phyloP scores from a whole-genome alignment of 2,113 vertebrate genomes.

The Panthera uncia region DNA sequence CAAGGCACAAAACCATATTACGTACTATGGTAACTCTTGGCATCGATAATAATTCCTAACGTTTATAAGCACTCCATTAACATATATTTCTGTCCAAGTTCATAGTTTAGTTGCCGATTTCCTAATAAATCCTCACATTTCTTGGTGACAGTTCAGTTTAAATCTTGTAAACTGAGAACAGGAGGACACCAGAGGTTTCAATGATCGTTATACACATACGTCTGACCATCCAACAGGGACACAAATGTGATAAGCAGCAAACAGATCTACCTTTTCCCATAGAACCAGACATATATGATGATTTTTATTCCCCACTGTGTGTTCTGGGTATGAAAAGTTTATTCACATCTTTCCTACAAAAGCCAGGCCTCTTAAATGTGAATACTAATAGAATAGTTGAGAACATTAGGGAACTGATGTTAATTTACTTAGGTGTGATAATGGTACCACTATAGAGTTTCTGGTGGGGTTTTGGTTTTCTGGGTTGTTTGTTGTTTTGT shows the following conservation, averaged over 20 bases:
- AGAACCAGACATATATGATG: not conserved
- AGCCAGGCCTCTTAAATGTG: not conserved
- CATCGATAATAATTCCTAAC: conserved; percentile 13
- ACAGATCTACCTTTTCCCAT: not conserved
- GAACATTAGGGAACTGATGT: not conserved
- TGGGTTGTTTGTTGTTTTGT: too few species aligned
- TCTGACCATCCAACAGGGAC: conserved; percentile 5
- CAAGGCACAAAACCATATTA: not conserved
- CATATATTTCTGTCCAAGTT: conserved; percentile 32
- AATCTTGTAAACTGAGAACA: not conserved
- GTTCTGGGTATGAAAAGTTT: conserved; percentile 19
- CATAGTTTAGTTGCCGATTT: not conserved
- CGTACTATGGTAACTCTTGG: not conserved
- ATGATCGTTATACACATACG: not conserved
- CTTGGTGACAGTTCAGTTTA: not conserved
- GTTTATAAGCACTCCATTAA: not conserved
- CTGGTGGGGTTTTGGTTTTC: too few species aligned
- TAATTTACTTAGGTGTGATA: conserved; percentile 5
- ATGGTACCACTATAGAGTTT: not conserved
- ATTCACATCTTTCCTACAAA: conserved; percentile 43
- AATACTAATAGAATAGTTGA: not conserved
- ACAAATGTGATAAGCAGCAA: not conserved
- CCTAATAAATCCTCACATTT: conserved; percentile 22
- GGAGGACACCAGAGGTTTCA: not conserved
- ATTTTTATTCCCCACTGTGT: not conserved